Base-by-base conservation (phyloP, 2,797 vertebrate genomes). In the Danio choprae region DNA sequence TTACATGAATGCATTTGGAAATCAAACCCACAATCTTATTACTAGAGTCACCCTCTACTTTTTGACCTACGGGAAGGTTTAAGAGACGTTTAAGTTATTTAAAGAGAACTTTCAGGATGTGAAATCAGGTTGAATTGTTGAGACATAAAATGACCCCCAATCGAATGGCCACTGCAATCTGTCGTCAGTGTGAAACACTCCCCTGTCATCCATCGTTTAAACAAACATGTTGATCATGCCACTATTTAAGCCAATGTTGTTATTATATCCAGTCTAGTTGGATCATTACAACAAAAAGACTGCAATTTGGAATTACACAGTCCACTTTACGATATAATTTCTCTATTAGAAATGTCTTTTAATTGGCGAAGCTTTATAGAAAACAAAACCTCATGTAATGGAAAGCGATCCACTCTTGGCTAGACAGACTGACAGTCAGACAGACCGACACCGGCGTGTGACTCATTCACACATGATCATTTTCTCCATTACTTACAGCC, bases 381-480 rank as follows among this genome's bases (percentile, higher is more conserved):
- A 81, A 83, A 56, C 56, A 56, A 81, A 77, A 36, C 79, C 60
- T 36, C 60, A 76, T 72, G 74, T 72, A 72, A 70, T 58, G 62
- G 62, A 68, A 83, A 81, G 50, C 16, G 51, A 84, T 74, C 74
- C 82, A 80, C 70, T 74, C 80, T 82, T 85, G 81, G 80, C 74
- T 85, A 82, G 86, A 87, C 85, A 87, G 85, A 88, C 80, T 77
- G 87, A 74, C 68, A 79, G 74, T 44, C 51, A 36, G 63, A 53
- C 29, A 16, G 36, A 91, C 85, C 85, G 87, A 91, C 80, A 87
- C 77, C 78, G 74, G 82, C 74, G 79, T 85, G 87, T 92, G 89
- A 94, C 88, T 92, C 90, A 92, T 77, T 69, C 74, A 86, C 86
- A 88, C 88, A 90, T 89, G 89, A 87, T 89, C 89, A 81, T 85